Conservation (phyloP, 2,888 invertebrate species). For the Drosophila phalerata region DNA sequence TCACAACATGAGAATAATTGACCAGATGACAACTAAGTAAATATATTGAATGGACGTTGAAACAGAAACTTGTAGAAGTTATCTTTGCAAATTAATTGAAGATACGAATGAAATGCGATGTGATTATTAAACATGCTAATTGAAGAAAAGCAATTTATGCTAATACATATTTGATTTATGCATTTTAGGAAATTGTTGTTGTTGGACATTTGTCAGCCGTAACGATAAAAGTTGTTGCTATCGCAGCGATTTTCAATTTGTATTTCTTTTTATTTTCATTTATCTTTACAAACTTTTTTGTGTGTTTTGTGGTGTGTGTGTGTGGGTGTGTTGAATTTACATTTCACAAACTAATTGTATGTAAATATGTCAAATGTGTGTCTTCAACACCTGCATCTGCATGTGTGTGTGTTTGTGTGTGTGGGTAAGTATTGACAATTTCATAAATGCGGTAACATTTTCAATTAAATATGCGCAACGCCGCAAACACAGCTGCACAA, state of each 20-base stretch:
- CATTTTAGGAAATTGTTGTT: slow-evolving; percentile 40
- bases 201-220: slow-evolving; percentile 45
- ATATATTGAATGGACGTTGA: neutral
- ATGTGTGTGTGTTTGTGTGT: slow-evolving; percentile 56
- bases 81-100: neutral
- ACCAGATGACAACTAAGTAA: neutral
- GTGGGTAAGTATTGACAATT: slow-evolving; percentile 80
- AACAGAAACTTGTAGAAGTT: neutral
- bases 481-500: slow-evolving; percentile 73
- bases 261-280: slow-evolving; percentile 49
- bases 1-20: neutral
- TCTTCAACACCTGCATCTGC: slow-evolving; percentile 72
- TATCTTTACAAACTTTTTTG: slow-evolving; percentile 37
- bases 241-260: slow-evolving; percentile 64
- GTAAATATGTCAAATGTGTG: slow-evolving; percentile 79
- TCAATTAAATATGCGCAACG: slow-evolving; percentile 80
- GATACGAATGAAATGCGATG: neutral
- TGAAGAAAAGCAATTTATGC: slow-evolving; percentile 56
- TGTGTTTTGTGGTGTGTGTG: slow-evolving; percentile 16
- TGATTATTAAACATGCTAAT: slow-evolving; percentile 31
- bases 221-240: slow-evolving; percentile 60
- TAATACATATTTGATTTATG: slow-evolving; percentile 66
- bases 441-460: slow-evolving; percentile 82
- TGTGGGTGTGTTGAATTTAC: slow-evolving; percentile 56
- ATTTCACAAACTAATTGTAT: slow-evolving; percentile 81